A percentile compares a stretch with the other conserved stretches of the same genome.
Evolutionary conservation across 2,113 vertebrate genomes (phyloP).

Genomic region (Trinectes maculatus): DNA sequence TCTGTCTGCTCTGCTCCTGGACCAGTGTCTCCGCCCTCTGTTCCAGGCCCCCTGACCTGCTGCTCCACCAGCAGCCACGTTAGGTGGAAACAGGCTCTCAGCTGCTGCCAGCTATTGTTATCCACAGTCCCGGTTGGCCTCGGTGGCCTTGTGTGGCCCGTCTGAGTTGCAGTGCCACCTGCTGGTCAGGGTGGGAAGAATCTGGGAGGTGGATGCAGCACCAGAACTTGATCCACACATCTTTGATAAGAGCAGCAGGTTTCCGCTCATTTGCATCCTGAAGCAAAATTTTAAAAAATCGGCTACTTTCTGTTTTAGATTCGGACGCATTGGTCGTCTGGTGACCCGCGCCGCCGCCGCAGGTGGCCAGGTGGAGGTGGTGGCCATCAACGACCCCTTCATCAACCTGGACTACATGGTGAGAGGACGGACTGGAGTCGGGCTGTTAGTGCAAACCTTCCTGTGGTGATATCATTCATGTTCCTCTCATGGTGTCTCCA

Average conservation of each 20-base stretch:
- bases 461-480: too few relatives aligned
- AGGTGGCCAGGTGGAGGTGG: slow-evolving; percentile 82
- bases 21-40: too few relatives aligned
- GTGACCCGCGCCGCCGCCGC: slow-evolving; percentile 85
- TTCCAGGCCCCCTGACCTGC: too few relatives aligned
- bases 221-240: background rate
- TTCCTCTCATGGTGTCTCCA: too few relatives aligned
- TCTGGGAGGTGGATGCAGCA: too few relatives aligned
- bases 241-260: too few relatives aligned
- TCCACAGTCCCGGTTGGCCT: slow-evolving; percentile 33
- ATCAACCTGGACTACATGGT: slow-evolving; percentile 96
- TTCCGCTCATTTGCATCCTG: too few relatives aligned
- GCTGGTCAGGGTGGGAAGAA: slow-evolving; percentile 18
- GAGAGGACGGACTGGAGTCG: slow-evolving; percentile 46
- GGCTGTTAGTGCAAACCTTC: background rate
- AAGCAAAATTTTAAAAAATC: too few relatives aligned
- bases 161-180: slow-evolving; percentile 23
- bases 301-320: slow-evolving; percentile 74
- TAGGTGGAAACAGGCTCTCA: slow-evolving; percentile 33
- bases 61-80: slow-evolving; percentile 34
- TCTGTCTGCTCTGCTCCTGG: background rate
- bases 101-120: slow-evolving; percentile 21
- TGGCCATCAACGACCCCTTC: slow-evolving; percentile 96
- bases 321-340: slow-evolving; percentile 94
- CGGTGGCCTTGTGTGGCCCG: slow-evolving; percentile 25